phyloP scores from a whole-genome alignment of 2,888 invertebrate genomes.

The Junonia oenone region DNA sequence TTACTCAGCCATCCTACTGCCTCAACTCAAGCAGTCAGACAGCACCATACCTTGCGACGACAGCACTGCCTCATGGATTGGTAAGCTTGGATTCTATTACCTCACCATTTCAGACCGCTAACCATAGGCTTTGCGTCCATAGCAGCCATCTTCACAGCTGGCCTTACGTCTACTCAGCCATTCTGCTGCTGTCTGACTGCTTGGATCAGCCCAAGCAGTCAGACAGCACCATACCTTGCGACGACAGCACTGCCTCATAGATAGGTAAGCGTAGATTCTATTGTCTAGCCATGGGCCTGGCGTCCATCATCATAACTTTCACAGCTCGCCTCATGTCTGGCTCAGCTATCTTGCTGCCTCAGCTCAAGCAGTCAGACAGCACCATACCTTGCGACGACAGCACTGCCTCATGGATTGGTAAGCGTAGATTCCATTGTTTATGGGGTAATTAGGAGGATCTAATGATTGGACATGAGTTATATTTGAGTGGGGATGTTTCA shows the following conservation, averaged over 20 bases:
- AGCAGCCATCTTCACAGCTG: slow-evolving; percentile 75
- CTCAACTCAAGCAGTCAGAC: slow-evolving; percentile 70
- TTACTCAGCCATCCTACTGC: slow-evolving; percentile 82
- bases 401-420: slow-evolving; percentile 82
- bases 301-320: slow-evolving; percentile 76
- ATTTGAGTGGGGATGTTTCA: too few relatives aligned
- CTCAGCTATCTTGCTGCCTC: slow-evolving; percentile 82
- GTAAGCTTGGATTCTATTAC: slow-evolving; percentile 42
- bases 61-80: slow-evolving; percentile 81
- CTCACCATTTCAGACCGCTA: too few relatives aligned
- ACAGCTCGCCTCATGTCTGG: slow-evolving; percentile 81
- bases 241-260: slow-evolving; percentile 78
- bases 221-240: slow-evolving; percentile 60
- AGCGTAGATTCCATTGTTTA: too few relatives aligned
- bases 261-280: slow-evolving; percentile 81
- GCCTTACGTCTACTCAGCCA: slow-evolving; percentile 82
- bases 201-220: slow-evolving; percentile 71
- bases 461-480: too few relatives aligned
- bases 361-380: slow-evolving; percentile 63
- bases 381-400: slow-evolving; percentile 63
- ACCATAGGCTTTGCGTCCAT: slow-evolving; percentile 76
- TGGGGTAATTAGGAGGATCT: too few relatives aligned
- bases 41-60: slow-evolving; percentile 64
- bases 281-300: too few relatives aligned
- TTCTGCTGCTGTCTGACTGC: slow-evolving; percentile 82